phyloP scores from a whole-genome alignment of 2,113 vertebrate species.

The Cavia porcellus region DNA sequence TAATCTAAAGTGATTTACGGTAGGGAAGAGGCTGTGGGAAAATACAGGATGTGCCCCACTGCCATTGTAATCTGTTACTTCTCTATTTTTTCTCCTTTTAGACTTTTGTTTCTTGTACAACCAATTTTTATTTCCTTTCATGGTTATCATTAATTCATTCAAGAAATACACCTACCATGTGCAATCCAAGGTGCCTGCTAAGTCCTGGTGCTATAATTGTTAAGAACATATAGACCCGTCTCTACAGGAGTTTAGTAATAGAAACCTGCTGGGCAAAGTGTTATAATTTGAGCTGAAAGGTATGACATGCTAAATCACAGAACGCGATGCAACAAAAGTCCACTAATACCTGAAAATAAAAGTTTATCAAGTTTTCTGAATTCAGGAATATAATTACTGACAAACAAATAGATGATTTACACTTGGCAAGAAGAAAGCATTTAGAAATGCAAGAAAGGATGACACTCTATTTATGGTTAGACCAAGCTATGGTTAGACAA shows the following conservation, averaged over 20 bases:
- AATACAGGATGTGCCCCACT: not conserved
- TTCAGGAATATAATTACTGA: not conserved
- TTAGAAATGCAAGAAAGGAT: not conserved
- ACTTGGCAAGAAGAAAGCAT: constrained; percentile 34
- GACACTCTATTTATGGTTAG: not conserved
- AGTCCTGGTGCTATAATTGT: not conserved
- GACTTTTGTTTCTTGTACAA: not conserved
- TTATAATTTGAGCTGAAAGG: not conserved
- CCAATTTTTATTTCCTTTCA: not conserved
- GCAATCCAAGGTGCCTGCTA: not conserved
- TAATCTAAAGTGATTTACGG: not conserved
- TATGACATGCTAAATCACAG: not conserved
- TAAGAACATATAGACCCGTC: not conserved
- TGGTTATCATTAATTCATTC: not conserved
- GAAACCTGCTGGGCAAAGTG: not conserved
- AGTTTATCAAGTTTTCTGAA: not conserved
- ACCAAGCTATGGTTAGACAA: constrained; percentile 15
- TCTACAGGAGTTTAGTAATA: not conserved
- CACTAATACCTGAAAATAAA: not conserved
- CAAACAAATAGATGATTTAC: not conserved
- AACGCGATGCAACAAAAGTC: not conserved
- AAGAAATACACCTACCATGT: constrained; percentile 9
- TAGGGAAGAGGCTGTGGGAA: not conserved
- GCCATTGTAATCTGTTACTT: not conserved
- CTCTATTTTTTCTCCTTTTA: not conserved